Conservation (phyloP, 2,113 vertebrate species). For the Poeciliopsis retropinna region DNA sequence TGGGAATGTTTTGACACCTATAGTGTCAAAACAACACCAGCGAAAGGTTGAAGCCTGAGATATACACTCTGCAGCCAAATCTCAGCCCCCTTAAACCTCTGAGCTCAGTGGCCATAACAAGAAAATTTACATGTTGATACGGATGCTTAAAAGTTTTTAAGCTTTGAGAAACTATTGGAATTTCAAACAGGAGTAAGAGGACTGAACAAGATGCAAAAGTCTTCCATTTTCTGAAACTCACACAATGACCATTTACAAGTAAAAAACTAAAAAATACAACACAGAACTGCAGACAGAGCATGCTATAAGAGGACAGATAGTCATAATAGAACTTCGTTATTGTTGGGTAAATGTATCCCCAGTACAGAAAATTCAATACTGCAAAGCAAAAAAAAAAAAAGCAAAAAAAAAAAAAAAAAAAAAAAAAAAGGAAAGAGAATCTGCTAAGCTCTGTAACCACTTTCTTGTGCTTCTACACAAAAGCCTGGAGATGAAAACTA, state of each 20-base stretch:
- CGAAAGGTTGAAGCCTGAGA: conserved; percentile 48
- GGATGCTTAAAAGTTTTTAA: conserved; percentile 29
- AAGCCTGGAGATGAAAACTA: conserved; percentile 63
- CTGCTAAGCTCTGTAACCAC: conserved; percentile 56
- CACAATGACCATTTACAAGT: not conserved
- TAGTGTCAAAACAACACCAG: conserved; percentile 62
- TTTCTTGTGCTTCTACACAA: conserved; percentile 68
- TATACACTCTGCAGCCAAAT: conserved; percentile 35
- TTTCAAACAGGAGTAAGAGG: conserved; percentile 14
- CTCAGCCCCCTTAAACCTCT: conserved; percentile 43
- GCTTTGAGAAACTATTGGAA: conserved; percentile 4
- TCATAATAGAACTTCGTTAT: conserved; percentile 46
- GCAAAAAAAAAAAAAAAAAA: too few relatives aligned
- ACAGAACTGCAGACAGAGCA: conserved; percentile 19
- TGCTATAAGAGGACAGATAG: conserved; percentile 16
- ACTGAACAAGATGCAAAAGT: conserved; percentile 12
- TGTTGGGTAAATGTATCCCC: conserved; percentile 58
- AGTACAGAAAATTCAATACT: conserved; percentile 53
- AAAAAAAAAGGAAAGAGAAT: conserved; percentile 29
- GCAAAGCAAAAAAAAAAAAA: conserved; percentile 14
- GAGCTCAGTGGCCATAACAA: conserved; percentile 41
- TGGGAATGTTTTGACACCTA: conserved; percentile 60
- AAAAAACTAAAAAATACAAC: not conserved
- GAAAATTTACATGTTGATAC: conserved; percentile 43
- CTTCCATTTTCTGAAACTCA: not conserved